These are phyloP conservation scores for Ciconia stormi DNA, from an alignment of 2,113 vertebrate genomes.

Conservation along the genomic window DNA sequence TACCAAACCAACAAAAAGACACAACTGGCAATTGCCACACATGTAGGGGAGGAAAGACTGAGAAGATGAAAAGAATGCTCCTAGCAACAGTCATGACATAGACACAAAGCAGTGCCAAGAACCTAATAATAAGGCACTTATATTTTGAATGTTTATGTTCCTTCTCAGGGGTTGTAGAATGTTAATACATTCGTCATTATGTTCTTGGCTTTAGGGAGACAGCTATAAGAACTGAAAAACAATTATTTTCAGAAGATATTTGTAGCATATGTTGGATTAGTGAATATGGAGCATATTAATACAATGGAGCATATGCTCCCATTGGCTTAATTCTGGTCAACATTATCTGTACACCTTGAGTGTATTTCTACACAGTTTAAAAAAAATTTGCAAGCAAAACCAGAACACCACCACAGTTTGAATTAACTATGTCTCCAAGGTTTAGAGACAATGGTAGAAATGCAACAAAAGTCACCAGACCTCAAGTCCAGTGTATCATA, in stretches of 20 bases:
- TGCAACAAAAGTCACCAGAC: neutral
- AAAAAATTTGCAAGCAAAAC: neutral
- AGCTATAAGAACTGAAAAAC: neutral
- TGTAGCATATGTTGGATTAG: neutral
- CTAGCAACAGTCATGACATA: neutral
- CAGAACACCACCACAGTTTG: neutral
- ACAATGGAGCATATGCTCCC: neutral
- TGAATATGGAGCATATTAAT: neutral
- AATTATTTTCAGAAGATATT: neutral
- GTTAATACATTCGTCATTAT: neutral
- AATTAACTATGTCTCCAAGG: neutral
- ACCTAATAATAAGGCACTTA: neutral
- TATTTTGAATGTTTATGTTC: neutral
- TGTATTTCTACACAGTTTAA: neutral
- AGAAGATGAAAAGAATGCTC: neutral
- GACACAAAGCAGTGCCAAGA: neutral
- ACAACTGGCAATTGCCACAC: neutral
- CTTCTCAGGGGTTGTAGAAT: neutral
- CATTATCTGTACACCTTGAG: neutral
- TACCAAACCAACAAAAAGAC: neutral
- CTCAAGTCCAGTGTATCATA: neutral
- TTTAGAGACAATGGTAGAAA: neutral
- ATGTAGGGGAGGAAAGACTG: neutral
- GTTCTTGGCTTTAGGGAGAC: neutral
- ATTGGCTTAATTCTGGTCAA: neutral